These are phyloP conservation scores for Pardalotus punctatus DNA, from an alignment of 2,113 vertebrate species.

Conservation along the genomic window DNA sequence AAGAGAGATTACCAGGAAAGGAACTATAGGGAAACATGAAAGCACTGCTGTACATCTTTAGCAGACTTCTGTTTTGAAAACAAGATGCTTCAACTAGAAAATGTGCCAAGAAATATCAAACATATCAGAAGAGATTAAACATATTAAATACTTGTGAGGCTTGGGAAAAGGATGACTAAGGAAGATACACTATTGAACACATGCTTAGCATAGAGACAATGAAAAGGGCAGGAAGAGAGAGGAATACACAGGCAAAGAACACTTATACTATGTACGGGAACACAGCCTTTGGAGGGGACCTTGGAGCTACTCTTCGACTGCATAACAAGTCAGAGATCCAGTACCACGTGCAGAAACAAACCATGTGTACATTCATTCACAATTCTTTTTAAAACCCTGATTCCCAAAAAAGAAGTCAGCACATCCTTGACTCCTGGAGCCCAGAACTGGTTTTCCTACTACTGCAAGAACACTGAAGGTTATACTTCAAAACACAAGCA, in stretches of 20 bases:
- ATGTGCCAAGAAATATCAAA: not conserved
- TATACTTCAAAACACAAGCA: not conserved
- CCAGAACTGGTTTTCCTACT: not conserved
- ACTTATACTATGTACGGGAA: accelerated
- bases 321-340: not conserved
- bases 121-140: not conserved
- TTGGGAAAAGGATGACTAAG: not conserved
- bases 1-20: not conserved
- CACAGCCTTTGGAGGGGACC: not conserved
- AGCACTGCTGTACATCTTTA: not conserved
- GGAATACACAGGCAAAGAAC: not conserved
- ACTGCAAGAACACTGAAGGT: not conserved
- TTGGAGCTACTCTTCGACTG: not conserved
- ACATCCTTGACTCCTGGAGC: not conserved
- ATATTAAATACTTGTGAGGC: not conserved
- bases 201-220: not conserved
- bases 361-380: accelerated
- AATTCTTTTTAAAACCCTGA: not conserved
- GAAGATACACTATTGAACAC: not conserved
- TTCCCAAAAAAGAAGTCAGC: not conserved
- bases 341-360: not conserved
- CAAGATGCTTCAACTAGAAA: not conserved
- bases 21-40: not conserved
- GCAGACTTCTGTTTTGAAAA: not conserved
- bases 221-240: not conserved